phyloP scores from a whole-genome alignment of 1,140 invertebrate species.

The Drosophila nasuta region DNA sequence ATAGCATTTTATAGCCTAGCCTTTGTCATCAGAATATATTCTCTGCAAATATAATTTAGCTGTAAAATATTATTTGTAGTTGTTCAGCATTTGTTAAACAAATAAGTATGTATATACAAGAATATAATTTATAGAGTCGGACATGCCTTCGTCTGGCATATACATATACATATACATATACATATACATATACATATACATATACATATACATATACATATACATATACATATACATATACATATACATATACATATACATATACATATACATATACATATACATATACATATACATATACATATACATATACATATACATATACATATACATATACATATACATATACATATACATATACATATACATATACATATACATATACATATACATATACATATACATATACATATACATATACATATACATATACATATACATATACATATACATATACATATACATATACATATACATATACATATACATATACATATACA shows the following conservation, averaged over 20 bases:
- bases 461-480: slow-evolving; percentile 7
- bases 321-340: background rate
- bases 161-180: no score
- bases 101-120: background rate
- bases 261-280: no score
- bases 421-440: slow-evolving; percentile 7
- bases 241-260: no score
- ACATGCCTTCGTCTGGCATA: no score
- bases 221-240: no score
- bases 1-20: slow-evolving; percentile 32
- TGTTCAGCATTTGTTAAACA: background rate
- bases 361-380: slow-evolving; percentile 1
- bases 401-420: background rate
- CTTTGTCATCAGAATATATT: slow-evolving; percentile 23
- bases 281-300: no score
- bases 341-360: background rate
- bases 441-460: slow-evolving; percentile 8
- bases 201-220: no score
- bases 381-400: background rate
- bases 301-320: background rate
- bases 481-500: background rate
- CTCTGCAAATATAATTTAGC: slow-evolving; percentile 2
- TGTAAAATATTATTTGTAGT: no score
- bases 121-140: no score
- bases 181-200: no score